Conservation (phyloP, 1,140 invertebrate genomes). For the Pemphigus obesinymphae region DNA sequence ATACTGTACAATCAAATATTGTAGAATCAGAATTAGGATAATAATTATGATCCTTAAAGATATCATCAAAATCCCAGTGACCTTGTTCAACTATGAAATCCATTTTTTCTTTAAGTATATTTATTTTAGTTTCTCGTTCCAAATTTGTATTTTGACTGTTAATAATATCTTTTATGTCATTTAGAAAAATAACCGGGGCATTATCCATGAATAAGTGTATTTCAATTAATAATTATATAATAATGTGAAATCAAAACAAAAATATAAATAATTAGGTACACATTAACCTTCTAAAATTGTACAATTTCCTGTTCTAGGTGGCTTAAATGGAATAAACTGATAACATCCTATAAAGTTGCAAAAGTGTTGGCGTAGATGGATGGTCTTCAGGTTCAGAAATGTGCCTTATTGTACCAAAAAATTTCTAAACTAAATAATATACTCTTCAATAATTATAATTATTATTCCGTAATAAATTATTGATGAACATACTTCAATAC, state of each 20-base stretch:
- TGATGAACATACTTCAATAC: neutral
- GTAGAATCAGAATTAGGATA: neutral
- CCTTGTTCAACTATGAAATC: neutral
- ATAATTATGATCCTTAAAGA: conserved; percentile 6
- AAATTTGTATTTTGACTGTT: neutral
- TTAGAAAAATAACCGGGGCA: neutral
- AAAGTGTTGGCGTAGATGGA: neutral
- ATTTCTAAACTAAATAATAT: neutral
- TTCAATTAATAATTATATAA: neutral
- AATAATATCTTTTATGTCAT: neutral
- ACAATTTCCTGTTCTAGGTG: neutral
- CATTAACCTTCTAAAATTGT: neutral
- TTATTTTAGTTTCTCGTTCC: neutral
- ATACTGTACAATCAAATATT: neutral
- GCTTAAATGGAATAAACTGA: neutral
- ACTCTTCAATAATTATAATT: neutral
- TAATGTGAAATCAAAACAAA: too few relatives aligned
- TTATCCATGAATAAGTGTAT: neutral
- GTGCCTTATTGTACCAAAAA: neutral
- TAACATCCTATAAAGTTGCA: neutral
- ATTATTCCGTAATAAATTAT: neutral
- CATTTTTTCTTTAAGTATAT: neutral
- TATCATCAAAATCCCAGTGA: neutral
- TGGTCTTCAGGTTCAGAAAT: neutral
- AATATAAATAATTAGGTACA: too few relatives aligned